These are phyloP conservation scores for Neostethus bicornis DNA, from an alignment of 2,797 vertebrate genomes.

Conservation along the genomic window DNA sequence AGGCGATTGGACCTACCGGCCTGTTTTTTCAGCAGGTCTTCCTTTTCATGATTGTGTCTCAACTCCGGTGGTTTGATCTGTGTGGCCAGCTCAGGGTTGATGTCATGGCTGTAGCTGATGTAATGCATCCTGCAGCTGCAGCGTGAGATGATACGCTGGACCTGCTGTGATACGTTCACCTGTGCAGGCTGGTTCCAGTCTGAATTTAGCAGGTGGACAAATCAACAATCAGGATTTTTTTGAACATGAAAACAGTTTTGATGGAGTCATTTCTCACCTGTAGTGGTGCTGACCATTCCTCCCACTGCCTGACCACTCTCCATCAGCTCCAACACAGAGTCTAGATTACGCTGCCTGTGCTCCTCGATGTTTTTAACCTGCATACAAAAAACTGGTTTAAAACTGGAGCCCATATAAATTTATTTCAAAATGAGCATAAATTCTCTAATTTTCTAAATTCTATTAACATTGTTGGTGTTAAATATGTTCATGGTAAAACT, in stretches of 20 bases:
- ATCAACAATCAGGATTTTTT: neutral
- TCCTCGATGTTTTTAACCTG: conserved; percentile 99
- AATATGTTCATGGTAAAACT: neutral
- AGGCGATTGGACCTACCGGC: conserved; percentile 81
- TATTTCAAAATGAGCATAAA: too few species aligned
- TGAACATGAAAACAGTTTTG: neutral
- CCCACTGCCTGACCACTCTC: conserved; percentile 98
- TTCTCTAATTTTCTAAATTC: too few species aligned
- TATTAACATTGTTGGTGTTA: too few species aligned
- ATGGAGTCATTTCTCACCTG: conserved; percentile 78
- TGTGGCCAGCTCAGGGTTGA: conserved; percentile 92
- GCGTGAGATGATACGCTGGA: conserved; percentile 97
- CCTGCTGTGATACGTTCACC: conserved; percentile 92
- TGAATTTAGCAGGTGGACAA: conserved; percentile 45
- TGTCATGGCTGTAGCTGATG: conserved; percentile 98
- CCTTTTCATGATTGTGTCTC: conserved; percentile 89
- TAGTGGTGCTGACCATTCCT: conserved; percentile 98
- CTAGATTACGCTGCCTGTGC: conserved; percentile 92
- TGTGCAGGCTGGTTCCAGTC: conserved; percentile 97
- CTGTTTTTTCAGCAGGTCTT: conserved; percentile 96
- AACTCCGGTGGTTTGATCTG: conserved; percentile 95
- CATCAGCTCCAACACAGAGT: conserved; percentile 97
- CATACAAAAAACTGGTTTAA: conserved; percentile 19
- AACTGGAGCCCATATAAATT: too few species aligned
- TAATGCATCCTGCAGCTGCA: conserved; percentile 99